Evolutionary conservation across 2,797 vertebrate genomes (phyloP).

Genomic region (Phaenicophaeus curvirostris): DNA sequence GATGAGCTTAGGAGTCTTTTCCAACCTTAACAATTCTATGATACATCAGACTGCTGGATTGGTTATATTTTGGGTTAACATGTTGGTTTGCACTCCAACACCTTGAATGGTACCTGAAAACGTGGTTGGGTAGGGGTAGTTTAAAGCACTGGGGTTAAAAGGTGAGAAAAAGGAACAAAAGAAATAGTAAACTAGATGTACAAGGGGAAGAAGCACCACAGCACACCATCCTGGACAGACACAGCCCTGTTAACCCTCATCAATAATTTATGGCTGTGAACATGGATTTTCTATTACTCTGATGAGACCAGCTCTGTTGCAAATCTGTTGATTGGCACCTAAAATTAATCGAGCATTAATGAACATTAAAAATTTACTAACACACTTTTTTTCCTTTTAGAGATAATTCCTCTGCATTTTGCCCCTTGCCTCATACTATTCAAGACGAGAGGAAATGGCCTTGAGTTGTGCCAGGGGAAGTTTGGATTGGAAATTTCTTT

Average conservation of each 20-base stretch:
- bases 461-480: too few relatives aligned
- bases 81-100: background rate
- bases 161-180: background rate
- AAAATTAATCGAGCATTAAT: background rate
- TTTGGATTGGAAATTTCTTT: too few relatives aligned
- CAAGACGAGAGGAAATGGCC: too few relatives aligned
- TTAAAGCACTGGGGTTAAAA: background rate
- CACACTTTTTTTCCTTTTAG: background rate
- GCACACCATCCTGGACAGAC: background rate
- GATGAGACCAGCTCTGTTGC: background rate
- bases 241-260: background rate
- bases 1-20: too few relatives aligned
- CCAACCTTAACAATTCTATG: too few relatives aligned
- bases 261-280: background rate
- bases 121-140: background rate
- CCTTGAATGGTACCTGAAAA: background rate
- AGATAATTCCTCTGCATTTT: background rate
- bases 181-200: background rate
- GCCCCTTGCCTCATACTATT: background rate
- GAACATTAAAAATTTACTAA: constrained; percentile 1
- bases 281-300: constrained; percentile 37
- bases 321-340: background rate
- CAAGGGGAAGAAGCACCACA: background rate
- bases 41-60: background rate
- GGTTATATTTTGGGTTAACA: background rate